phyloP scores from a whole-genome alignment of 2,797 vertebrate species.

The Myripristis murdjan region DNA sequence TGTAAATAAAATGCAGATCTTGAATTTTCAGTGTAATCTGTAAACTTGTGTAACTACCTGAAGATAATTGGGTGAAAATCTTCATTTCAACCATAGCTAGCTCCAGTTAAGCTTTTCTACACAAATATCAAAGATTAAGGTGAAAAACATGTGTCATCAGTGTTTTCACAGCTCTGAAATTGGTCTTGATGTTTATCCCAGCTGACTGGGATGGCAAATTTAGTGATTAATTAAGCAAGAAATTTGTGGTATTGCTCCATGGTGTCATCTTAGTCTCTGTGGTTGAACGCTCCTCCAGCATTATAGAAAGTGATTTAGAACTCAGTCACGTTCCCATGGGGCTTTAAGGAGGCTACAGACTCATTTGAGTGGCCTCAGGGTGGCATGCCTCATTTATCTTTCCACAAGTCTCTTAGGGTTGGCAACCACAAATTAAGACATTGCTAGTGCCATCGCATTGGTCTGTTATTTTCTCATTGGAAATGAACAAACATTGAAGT shows the following conservation, averaged over 20 bases:
- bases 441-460: too few species aligned
- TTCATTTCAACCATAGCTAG: too few species aligned
- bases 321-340: constrained; percentile 23
- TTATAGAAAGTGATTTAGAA: constrained; percentile 9
- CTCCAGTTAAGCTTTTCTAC: too few species aligned
- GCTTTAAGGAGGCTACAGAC: constrained; percentile 7
- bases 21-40: too few species aligned
- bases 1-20: too few species aligned
- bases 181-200: not conserved
- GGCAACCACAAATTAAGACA: constrained; percentile 1
- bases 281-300: not conserved
- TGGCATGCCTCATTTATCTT: constrained; percentile 28
- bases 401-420: constrained; percentile 8
- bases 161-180: not conserved
- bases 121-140: too few species aligned
- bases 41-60: too few species aligned
- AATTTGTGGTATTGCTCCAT: not conserved
- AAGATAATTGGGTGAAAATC: too few species aligned
- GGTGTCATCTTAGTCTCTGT: not conserved
- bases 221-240: not conserved
- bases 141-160: not conserved
- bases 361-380: constrained; percentile 12
- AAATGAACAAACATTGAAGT: too few species aligned
- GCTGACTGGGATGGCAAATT: not conserved
- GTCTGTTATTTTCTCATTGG: too few species aligned